Evolutionary conservation across 2,113 vertebrate genomes (phyloP).

Genomic region (Otis tarda): DNA sequence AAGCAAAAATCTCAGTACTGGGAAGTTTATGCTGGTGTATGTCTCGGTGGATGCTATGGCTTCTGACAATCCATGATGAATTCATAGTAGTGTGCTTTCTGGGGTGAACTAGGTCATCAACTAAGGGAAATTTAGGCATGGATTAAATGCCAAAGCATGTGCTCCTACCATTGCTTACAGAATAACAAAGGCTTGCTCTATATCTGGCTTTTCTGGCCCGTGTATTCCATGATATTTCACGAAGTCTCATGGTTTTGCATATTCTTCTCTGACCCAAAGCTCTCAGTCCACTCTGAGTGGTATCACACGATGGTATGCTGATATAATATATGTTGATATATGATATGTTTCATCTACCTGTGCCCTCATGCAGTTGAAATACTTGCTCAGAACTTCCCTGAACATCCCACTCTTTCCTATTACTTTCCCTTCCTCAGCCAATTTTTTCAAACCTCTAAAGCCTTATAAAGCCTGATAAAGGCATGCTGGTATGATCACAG

Average conservation of each 20-base stretch:
- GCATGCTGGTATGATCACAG: not conserved
- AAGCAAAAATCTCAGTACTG: not conserved
- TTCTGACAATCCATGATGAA: not conserved
- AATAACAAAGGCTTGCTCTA: not conserved
- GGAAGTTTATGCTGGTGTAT: not conserved
- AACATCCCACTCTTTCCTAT: not conserved
- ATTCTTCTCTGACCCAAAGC: not conserved
- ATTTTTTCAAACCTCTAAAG: not conserved
- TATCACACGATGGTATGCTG: not conserved
- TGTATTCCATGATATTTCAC: not conserved
- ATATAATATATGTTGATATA: not conserved
- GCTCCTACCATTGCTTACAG: not conserved
- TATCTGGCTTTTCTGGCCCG: not conserved
- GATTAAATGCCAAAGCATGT: not conserved
- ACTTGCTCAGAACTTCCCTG: not conserved
- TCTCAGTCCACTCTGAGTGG: not conserved
- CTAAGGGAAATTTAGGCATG: not conserved
- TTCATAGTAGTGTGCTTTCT: not conserved
- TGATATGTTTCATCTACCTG: not conserved
- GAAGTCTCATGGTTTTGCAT: not conserved
- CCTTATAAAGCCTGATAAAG: not conserved
- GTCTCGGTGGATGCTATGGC: not conserved
- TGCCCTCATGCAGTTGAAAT: not conserved
- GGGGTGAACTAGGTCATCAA: not conserved
- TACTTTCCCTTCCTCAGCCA: not conserved